Base-by-base conservation (phyloP, 2,113 vertebrate genomes). In the Procavia capensis region DNA sequence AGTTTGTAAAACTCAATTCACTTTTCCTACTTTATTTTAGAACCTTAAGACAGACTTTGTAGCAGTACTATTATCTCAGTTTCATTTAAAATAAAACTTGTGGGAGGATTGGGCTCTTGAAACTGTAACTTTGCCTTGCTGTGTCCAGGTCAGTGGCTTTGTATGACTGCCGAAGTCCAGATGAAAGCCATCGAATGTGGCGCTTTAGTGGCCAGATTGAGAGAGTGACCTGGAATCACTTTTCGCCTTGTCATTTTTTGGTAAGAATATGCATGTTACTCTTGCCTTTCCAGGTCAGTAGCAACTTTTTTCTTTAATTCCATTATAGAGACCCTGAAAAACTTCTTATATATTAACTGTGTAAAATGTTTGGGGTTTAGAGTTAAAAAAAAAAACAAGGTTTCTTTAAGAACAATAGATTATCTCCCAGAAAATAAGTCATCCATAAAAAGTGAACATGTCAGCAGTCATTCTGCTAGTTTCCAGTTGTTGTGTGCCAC, bases 191-290 rank as follows among this genome's bases (percentile, higher is more conserved):
- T 84, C 98, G 99, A 3, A 97, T 98, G 25, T 99, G 99, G 99
- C 97, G 99, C 11, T 99, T 99, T 64, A 99, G 99, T 4, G 99
- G 99, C 6, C 99, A 99, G 96, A 99, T 99, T 41, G 99, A 99
- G 97, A 98, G 99, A 80, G 97, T 99, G 25, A 98, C 97, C 3
- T 99, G 99, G 99, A 98, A 99, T 97, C 99, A 99, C 95, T 99
- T 99, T 89, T 99, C 99, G 31, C 99, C 99, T 3, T 99, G 98
- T 86, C 98, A 99, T 97, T 99, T 99, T 97, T 98, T 99, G 98
- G 99, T 99, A 97, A 98, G 98, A 95, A 50, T 27, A 0, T 19
- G 1, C 20, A 41, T 43, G 24, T 31, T 63, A 31, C 3, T 68
- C 31, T 80, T n/a, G 59, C 25, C 54, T 66, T 47, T 83, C 54